Evolutionary conservation across 1,140 invertebrate genomes (phyloP).

Genomic region (Radopholus similis): DNA sequence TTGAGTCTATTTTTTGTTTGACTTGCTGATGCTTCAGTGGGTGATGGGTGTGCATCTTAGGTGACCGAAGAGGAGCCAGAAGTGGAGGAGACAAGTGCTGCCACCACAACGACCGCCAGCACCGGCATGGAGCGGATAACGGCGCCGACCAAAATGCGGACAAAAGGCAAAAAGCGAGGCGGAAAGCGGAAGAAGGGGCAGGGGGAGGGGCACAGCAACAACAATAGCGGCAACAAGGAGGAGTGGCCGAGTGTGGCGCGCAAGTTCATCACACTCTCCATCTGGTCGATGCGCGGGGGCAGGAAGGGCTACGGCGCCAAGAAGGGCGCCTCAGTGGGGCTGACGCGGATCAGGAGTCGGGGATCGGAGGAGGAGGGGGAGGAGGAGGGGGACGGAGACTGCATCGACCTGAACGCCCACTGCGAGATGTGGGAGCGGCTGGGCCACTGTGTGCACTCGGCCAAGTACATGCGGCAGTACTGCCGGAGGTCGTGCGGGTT

Average conservation of each 20-base stretch:
- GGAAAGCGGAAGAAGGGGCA: not conserved
- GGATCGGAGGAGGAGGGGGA: not conserved
- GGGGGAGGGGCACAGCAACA: not conserved
- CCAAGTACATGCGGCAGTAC: constrained; percentile 59
- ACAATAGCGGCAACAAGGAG: not conserved
- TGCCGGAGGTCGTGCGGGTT: constrained; percentile 55
- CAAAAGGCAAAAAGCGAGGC: too few relatives aligned
- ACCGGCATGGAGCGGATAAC: not conserved
- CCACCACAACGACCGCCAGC: not conserved
- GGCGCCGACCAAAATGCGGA: not conserved
- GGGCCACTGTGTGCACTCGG: constrained; percentile 57
- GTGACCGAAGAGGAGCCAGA: not conserved
- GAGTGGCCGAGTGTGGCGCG: not conserved
- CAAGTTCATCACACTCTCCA: constrained; percentile 15
- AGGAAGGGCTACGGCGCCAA: not conserved
- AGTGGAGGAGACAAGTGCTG: not conserved
- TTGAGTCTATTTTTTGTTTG: too few relatives aligned
- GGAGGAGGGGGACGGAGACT: constrained; percentile 32
- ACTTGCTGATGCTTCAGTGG: too few relatives aligned
- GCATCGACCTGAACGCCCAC: constrained; percentile 57
- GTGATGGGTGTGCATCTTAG: too few relatives aligned
- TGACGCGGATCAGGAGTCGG: not conserved
- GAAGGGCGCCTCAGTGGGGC: not conserved
- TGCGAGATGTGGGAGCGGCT: constrained; percentile 60
- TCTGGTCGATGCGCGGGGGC: constrained; percentile 8